Percentiles rank a stretch among this genome's conserved stretches.
Evolutionary conservation across 2,888 invertebrate genomes (phyloP).

Genomic region (Meiosimyza decipiens): DNA sequence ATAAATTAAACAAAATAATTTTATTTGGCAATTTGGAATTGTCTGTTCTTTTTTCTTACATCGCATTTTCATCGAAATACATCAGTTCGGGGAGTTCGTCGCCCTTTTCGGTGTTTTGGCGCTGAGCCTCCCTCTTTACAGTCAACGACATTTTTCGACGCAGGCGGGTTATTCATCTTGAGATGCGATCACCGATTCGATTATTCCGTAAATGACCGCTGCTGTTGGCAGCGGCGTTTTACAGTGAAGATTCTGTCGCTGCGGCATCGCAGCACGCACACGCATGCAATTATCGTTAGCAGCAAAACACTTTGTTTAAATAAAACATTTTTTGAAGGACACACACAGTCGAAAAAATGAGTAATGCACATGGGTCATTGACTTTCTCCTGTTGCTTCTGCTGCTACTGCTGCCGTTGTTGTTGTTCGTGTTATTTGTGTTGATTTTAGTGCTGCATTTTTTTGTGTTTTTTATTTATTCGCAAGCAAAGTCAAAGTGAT

Average conservation of each 20-base stretch:
- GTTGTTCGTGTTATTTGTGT: not conserved
- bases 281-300: slow-evolving; percentile 17
- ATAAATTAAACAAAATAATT: no score
- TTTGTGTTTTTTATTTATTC: slow-evolving; percentile 14
- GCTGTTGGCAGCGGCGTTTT: not conserved
- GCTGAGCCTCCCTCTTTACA: slow-evolving; percentile 1
- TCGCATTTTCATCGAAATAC: no score
- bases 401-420: not conserved
- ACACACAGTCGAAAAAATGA: slow-evolving; percentile 34
- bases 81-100: not conserved
- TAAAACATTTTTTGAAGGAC: slow-evolving; percentile 31
- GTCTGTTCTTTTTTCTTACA: no score
- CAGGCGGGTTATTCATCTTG: slow-evolving; percentile 16
- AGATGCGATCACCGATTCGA: not conserved
- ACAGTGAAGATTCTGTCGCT: not conserved
- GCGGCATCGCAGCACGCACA: not conserved
- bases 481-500: slow-evolving; percentile 57
- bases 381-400: not conserved
- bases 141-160: slow-evolving; percentile 9
- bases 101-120: slow-evolving; percentile 2
- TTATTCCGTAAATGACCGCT: slow-evolving; percentile 15
- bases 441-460: slow-evolving; percentile 4
- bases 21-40: no score
- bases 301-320: not conserved
- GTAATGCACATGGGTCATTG: slow-evolving; percentile 33